A percentile compares a stretch with the other conserved stretches of the same genome.
These are phyloP conservation scores for Vombatus ursinus DNA, from an alignment of 2,113 vertebrate genomes.

Conservation along the genomic window DNA sequence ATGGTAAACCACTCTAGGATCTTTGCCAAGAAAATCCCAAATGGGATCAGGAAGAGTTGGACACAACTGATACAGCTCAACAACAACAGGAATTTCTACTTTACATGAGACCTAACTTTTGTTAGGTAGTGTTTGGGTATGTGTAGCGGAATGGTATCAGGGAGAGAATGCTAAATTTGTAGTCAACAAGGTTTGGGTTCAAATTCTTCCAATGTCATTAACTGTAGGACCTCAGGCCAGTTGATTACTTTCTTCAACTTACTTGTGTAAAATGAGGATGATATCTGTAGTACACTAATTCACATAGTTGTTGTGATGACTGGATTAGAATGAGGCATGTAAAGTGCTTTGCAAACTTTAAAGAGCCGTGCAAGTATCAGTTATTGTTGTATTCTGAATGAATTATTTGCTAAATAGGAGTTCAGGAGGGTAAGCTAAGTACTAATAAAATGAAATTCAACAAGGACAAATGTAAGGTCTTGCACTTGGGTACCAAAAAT, in stretches of 20 bases:
- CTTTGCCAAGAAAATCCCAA: neutral
- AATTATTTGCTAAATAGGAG: neutral
- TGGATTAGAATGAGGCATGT: neutral
- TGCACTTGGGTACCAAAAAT: no score
- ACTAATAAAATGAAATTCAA: no score
- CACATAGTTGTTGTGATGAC: neutral
- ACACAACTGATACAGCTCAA: neutral
- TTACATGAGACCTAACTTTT: neutral
- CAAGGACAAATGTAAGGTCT: no score
- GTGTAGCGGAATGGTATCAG: neutral
- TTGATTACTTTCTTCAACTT: neutral
- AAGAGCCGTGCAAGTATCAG: neutral
- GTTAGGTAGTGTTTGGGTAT: neutral
- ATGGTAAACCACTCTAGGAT: neutral
- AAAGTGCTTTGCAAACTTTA: neutral
- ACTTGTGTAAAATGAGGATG: neutral
- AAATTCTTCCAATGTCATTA: neutral
- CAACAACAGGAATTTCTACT: neutral
- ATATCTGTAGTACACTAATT: neutral
- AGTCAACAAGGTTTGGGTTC: neutral
- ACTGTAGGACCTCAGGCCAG: neutral
- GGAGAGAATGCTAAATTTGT: neutral
- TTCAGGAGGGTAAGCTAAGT: neutral
- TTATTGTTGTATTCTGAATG: neutral
- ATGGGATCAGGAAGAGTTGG: neutral